Evolutionary conservation across 2,113 vertebrate species (phyloP).

Genomic region (Cebus imitator): DNA sequence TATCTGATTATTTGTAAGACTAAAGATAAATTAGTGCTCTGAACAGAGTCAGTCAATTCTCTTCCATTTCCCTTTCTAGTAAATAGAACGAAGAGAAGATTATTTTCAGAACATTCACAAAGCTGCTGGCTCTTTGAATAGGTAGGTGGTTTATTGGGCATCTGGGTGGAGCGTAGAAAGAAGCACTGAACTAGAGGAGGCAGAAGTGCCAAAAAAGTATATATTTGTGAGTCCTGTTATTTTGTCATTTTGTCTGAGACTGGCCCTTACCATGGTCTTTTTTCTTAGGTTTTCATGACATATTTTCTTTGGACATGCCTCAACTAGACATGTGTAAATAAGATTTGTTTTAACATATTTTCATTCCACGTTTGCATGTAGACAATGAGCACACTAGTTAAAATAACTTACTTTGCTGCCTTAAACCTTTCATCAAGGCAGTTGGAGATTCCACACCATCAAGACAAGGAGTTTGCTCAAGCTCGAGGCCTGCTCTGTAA

Average conservation of each 20-base stretch:
- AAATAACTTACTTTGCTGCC: neutral
- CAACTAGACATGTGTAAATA: constrained; percentile 7
- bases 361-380: constrained; percentile 6
- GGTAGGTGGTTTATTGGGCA: neutral
- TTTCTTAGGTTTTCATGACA: constrained; percentile 15
- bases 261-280: neutral
- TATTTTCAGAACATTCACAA: neutral
- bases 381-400: neutral
- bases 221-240: neutral
- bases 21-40: neutral
- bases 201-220: neutral
- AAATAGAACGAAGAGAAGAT: neutral
- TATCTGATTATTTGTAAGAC: neutral
- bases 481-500: neutral
- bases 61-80: neutral
- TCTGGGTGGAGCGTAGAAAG: no score
- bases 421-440: neutral
- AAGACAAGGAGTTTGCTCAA: neutral
- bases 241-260: neutral
- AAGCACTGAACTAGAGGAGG: neutral
- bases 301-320: constrained; percentile 41
- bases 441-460: neutral
- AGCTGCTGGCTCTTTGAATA: neutral
- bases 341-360: constrained; percentile 24
- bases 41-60: neutral